Percentiles rank a stretch among this genome's conserved stretches.
Evolutionary conservation across 2,113 vertebrate genomes (phyloP).

Genomic region (Sturnus vulgaris): DNA sequence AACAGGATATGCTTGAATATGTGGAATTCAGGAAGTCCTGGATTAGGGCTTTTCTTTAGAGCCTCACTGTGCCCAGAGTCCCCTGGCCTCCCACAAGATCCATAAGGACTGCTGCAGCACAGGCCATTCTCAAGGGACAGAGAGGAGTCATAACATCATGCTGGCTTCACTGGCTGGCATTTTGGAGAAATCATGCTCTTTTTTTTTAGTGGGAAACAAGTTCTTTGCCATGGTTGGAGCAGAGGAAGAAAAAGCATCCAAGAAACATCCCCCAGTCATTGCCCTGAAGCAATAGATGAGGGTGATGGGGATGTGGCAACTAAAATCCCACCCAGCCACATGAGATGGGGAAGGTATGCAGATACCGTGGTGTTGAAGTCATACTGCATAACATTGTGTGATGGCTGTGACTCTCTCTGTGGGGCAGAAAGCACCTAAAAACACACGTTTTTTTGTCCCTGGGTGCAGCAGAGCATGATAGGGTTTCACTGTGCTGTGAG

Average conservation of each 20-base stretch:
- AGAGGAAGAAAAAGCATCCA: background rate
- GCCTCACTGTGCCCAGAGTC: background rate
- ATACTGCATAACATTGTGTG: background rate
- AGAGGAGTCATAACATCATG: background rate
- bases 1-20: background rate
- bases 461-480: background rate
- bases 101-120: accelerated
- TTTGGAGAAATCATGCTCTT: background rate
- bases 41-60: background rate
- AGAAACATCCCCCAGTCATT: background rate
- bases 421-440: background rate
- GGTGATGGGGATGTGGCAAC: background rate
- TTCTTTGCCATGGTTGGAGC: background rate
- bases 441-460: accelerated
- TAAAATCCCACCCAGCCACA: background rate
- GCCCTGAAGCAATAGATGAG: background rate
- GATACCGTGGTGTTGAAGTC: background rate
- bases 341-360: background rate
- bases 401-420: background rate
- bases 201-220: background rate
- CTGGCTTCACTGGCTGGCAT: accelerated
- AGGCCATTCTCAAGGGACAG: background rate
- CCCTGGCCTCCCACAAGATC: background rate
- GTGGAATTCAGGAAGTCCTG: background rate
- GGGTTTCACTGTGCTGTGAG: background rate